These are phyloP conservation scores for Brienomyrus brachyistius DNA, from an alignment of 2,113 vertebrate genomes.

Conservation along the genomic window DNA sequence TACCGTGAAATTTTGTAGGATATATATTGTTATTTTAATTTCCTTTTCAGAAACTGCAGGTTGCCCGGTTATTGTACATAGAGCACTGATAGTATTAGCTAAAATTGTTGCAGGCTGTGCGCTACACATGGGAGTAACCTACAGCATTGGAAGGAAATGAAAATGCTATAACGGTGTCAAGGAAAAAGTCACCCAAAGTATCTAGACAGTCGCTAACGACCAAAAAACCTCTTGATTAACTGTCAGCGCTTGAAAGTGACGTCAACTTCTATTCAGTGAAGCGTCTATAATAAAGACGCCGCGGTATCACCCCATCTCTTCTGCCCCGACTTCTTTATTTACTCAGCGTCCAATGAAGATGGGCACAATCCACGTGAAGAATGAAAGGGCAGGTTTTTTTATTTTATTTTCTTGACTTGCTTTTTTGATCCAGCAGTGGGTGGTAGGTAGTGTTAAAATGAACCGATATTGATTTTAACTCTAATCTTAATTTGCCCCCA, in stretches of 20 bases:
- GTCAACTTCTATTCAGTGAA: not conserved
- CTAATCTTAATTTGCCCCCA: not conserved
- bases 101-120: not conserved
- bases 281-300: not conserved
- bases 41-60: not conserved
- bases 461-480: conserved; percentile 5
- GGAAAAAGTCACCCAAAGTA: not conserved
- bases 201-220: not conserved
- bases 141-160: not conserved
- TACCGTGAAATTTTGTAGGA: not conserved
- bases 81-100: not conserved
- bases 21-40: not conserved
- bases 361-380: not conserved
- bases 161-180: not conserved
- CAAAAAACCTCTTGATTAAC: not conserved
- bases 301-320: not conserved
- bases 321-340: not conserved
- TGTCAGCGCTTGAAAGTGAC: not conserved
- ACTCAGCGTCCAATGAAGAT: not conserved
- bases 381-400: not conserved
- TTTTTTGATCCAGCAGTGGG: not conserved
- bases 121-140: not conserved
- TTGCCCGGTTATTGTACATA: not conserved
- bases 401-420: not conserved
- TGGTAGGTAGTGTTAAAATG: not conserved